Conservation (phyloP, 2,113 vertebrate genomes). For the Paramormyrops kingsleyae region DNA sequence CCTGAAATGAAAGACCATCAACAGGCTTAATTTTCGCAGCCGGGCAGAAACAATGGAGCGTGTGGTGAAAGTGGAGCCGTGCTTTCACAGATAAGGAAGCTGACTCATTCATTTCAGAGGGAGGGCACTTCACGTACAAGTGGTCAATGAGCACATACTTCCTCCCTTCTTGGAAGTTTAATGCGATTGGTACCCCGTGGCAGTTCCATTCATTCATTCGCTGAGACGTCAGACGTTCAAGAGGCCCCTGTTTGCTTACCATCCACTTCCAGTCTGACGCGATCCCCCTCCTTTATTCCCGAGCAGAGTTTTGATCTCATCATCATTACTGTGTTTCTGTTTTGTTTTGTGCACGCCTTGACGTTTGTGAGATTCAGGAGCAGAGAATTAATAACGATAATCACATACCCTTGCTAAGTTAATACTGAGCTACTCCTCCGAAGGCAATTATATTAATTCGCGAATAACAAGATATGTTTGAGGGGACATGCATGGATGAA, state of each 20-base stretch:
- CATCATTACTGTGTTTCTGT: neutral
- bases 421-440: too few species aligned
- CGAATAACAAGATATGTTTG: neutral
- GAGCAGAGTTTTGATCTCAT: neutral
- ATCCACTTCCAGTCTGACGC: neutral
- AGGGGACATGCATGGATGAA: neutral
- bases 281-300: neutral
- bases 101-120: neutral
- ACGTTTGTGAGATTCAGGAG: neutral
- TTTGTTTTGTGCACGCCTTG: neutral
- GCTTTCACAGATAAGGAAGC: neutral
- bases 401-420: neutral
- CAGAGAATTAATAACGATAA: neutral
- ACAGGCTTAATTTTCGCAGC: neutral
- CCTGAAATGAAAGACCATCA: neutral
- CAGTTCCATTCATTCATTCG: neutral
- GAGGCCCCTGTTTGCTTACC: neutral
- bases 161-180: neutral
- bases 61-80: neutral
- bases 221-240: neutral
- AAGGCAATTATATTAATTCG: neutral
- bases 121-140: neutral
- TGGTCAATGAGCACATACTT: neutral
- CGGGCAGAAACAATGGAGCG: neutral
- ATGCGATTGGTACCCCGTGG: too few species aligned